Conservation (phyloP, 2,113 vertebrate species). For the Isichthys henryi region DNA sequence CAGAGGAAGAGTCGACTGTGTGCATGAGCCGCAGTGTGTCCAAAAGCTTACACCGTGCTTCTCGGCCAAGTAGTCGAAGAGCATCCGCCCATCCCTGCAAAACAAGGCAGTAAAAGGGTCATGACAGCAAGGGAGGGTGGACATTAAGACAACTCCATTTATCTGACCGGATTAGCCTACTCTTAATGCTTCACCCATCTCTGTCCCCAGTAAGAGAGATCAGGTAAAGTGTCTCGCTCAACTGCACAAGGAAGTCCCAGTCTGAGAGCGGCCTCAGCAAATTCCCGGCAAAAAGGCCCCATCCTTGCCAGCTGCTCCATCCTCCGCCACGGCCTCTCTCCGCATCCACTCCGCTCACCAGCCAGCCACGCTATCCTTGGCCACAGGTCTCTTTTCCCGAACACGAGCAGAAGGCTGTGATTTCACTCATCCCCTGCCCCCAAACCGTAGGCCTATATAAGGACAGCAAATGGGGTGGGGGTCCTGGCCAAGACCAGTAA, state of each 20-base stretch:
- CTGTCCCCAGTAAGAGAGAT: not conserved
- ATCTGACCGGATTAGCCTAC: not conserved
- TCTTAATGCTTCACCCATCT: not conserved
- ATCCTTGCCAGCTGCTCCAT: not conserved
- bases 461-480: not conserved
- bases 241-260: not conserved
- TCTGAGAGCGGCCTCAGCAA: too few species aligned
- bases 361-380: too few species aligned
- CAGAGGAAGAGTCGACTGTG: constrained; percentile 33
- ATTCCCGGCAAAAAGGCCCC: not conserved
- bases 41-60: constrained; percentile 75
- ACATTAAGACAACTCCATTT: not conserved
- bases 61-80: constrained; percentile 81
- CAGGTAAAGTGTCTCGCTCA: not conserved
- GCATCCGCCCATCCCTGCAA: constrained; percentile 76
- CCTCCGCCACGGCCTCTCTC: not conserved
- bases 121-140: not conserved
- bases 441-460: not conserved
- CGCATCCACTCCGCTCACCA: not conserved
- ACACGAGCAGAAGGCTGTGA: not conserved
- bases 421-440: not conserved
- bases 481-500: not conserved
- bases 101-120: not conserved
- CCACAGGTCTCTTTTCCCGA: not conserved
- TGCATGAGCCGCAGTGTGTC: constrained; percentile 42